Evolutionary conservation across 2,888 invertebrate genomes (phyloP), one percentile per base, ranked within the genome.

Genomic region (Tachina fera): DNA sequence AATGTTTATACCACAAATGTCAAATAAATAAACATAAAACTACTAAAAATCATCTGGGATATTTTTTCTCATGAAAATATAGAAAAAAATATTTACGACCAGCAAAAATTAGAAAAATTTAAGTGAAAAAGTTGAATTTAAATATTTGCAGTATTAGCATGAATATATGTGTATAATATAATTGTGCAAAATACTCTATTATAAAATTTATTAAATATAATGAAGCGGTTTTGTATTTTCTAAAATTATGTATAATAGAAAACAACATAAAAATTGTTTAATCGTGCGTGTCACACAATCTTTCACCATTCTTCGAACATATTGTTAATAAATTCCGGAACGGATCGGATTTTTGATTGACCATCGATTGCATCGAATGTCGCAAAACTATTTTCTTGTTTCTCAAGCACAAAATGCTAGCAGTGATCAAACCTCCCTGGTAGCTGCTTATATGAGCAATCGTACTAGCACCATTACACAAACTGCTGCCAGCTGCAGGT

Each of bases 211-310:
- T 31, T 6, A 31, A 19, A 67, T 45, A 61, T 56, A 10, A 47
- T 22, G 49, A 58, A 68, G 49, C 61, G 45, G 47, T 61, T 14
- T 3, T 9, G n/a, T 22, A 47, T 5, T 53, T 51, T 51, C 65
- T 22, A 76, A 76, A 84, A 84, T 65, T 84, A 84, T 84, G 84
- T 84, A 84, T 84, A 80, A 84, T 84, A 80, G 39, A 71, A 71
- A 76, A 71, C 49, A 77, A 53, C 61, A 45, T 45, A 67, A n/a
- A 82, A 61, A 76, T 60, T 65, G 67, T 53, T 83, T 63, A 70
- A 63, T 67, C 71, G 75, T 80, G 49, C 49, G 39, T 83, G 51
- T 63, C 47, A 53, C 14, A 49, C 79, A 45, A 45, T 22, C 31
- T 70, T 71, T 16, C 3, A 16, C 16, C 39, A 61, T 19, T 53